A percentile compares a stretch with the other conserved stretches of the same genome.
Evolutionary conservation across 2,113 vertebrate genomes (phyloP).

Genomic region (Rhipidura dahli): DNA sequence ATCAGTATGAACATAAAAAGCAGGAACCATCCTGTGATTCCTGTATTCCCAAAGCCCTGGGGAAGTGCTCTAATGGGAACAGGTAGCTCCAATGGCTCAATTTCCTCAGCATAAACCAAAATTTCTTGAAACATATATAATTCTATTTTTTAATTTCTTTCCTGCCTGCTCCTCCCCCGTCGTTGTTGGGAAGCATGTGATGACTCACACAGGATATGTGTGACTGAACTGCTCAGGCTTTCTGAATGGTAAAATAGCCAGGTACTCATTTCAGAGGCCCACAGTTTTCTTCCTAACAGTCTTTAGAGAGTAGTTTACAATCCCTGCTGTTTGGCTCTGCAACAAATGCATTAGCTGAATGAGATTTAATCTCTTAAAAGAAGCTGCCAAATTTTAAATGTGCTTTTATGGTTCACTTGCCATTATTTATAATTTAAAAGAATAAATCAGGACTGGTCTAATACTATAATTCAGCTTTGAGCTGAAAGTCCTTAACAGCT

Average conservation of each 20-base stretch:
- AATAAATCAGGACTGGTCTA: background rate
- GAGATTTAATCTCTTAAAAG: constrained; percentile 3
- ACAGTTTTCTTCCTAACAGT: background rate
- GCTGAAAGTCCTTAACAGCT: background rate
- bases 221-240: background rate
- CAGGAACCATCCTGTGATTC: background rate
- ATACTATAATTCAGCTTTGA: background rate
- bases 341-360: background rate
- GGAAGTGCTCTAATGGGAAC: background rate
- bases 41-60: background rate
- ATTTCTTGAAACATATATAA: background rate
- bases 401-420: constrained; percentile 10
- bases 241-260: background rate
- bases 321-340: background rate
- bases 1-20: background rate
- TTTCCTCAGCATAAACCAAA: background rate
- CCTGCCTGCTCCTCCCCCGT: background rate
- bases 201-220: background rate
- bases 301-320: background rate
- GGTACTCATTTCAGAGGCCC: background rate
- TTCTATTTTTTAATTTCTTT: background rate
- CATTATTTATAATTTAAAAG: constrained; percentile 17
- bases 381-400: background rate
- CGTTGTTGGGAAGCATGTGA: background rate
- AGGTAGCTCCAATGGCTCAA: background rate